Conservation (phyloP, 2,888 invertebrate species). For the Parnassius apollo region DNA sequence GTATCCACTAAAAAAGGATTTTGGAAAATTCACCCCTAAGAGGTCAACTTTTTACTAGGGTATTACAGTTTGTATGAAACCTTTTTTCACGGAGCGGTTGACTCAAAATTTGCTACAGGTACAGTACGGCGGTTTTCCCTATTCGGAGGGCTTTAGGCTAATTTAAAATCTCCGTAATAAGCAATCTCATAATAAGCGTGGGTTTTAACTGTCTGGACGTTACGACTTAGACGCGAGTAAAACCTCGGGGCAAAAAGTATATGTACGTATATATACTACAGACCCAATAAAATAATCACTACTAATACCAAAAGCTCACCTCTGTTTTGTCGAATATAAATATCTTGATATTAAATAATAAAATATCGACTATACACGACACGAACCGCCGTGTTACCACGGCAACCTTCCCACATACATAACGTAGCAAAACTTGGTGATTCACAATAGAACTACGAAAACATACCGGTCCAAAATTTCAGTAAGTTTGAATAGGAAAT, state of each 20-base stretch:
- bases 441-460: conserved; percentile 1
- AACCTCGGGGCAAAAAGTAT: background rate
- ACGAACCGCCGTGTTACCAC: conserved; percentile 8
- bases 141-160: too few species aligned
- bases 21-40: too few species aligned
- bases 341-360: conserved; percentile 6
- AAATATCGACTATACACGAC: conserved; percentile 21
- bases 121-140: too few species aligned
- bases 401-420: conserved; percentile 6
- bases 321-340: conserved; percentile 5
- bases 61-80: too few species aligned
- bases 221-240: too few species aligned
- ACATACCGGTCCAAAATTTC: background rate
- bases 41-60: too few species aligned
- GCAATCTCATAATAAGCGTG: too few species aligned
- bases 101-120: too few species aligned
- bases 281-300: conserved; percentile 11
- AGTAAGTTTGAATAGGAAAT: background rate
- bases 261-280: conserved; percentile 4
- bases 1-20: too few species aligned
- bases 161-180: too few species aligned
- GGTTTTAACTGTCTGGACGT: too few species aligned
- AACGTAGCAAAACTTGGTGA: background rate
- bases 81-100: too few species aligned
- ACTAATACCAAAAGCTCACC: conserved; percentile 20